A percentile compares a stretch with the other conserved stretches of the same genome.
phyloP scores from a whole-genome alignment of 2,113 vertebrate species.

The Sula dactylatra region DNA sequence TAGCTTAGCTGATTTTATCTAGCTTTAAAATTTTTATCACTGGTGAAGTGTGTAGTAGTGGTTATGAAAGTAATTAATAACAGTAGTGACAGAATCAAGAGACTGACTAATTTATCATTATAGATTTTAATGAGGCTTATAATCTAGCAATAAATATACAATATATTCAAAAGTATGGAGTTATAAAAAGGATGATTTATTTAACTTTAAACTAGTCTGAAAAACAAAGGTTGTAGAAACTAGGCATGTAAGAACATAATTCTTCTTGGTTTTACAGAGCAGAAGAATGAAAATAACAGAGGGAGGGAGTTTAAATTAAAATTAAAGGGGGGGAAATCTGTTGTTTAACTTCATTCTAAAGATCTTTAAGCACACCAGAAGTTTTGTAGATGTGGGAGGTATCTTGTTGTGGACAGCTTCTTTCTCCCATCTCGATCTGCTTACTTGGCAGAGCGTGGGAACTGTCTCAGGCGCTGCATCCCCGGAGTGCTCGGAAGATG shows the following conservation, averaged over 20 bases:
- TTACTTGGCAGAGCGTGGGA: not conserved
- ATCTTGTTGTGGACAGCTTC: not conserved
- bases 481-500: not conserved
- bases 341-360: not conserved
- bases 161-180: conserved; percentile 32
- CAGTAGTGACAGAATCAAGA: conserved; percentile 48
- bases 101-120: conserved; percentile 65
- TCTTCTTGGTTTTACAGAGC: not conserved
- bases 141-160: conserved; percentile 64
- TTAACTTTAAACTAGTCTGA: conserved; percentile 31
- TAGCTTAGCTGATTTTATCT: conserved; percentile 56
- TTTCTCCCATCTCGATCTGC: not conserved
- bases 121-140: conserved; percentile 67
- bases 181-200: conserved; percentile 58
- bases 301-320: not conserved
- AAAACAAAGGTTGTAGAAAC: not conserved
- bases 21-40: conserved; percentile 63
- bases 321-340: not conserved
- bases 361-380: not conserved
- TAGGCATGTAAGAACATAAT: not conserved
- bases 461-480: not conserved
- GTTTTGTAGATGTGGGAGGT: not conserved
- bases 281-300: not conserved
- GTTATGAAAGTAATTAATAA: conserved; percentile 69
- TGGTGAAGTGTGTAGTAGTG: conserved; percentile 32